These are phyloP conservation scores for Prunella fulvescens DNA, from an alignment of 2,113 vertebrate species.

Conservation along the genomic window DNA sequence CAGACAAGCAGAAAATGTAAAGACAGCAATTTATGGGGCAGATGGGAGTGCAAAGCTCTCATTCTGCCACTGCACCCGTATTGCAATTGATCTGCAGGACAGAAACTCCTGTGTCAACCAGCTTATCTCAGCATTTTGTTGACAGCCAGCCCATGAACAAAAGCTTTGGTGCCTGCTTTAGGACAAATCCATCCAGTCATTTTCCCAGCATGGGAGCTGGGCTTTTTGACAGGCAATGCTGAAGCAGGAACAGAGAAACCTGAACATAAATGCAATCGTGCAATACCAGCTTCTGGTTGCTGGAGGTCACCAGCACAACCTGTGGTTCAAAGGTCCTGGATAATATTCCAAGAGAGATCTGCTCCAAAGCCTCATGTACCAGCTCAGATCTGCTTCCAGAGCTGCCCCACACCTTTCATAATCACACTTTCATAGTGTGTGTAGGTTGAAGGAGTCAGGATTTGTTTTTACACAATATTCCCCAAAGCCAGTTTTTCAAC, in stretches of 20 bases:
- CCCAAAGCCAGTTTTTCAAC: neutral
- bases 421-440: neutral
- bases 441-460: neutral
- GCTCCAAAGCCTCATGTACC: neutral
- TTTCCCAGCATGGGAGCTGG: neutral
- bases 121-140: constrained; percentile 36
- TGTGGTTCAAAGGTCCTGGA: neutral
- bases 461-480: neutral
- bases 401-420: neutral
- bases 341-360: neutral
- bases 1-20: neutral
- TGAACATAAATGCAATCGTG: neutral
- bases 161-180: constrained; percentile 3
- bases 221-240: neutral
- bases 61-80: neutral
- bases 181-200: neutral
- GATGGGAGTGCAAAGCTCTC: neutral
- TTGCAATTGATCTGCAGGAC: constrained; percentile 41
- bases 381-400: neutral
- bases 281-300: neutral
- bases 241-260: neutral
- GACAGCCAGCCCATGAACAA: neutral
- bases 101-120: neutral
- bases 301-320: neutral
- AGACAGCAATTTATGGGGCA: constrained; percentile 5